Evolutionary conservation across 1,140 invertebrate species (phyloP), one percentile per base, ranked within the genome.

Genomic region (Physella acuta): DNA sequence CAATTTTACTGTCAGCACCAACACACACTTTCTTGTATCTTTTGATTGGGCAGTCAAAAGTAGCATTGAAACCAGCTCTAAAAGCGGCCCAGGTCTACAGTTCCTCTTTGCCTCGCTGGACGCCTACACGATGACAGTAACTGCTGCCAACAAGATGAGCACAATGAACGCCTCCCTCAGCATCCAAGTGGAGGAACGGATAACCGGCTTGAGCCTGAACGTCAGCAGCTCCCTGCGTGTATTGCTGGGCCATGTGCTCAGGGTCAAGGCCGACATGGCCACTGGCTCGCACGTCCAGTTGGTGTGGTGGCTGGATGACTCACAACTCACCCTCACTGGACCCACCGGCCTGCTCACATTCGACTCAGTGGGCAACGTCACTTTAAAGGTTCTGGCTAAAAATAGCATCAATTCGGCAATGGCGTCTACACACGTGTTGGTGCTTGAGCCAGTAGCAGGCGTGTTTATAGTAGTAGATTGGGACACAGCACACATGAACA

Each of bases 71-170:
- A 30, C 34, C 17, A 20, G 3, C 17, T 62, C 14, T 26, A 49
- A 49, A 4, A 33, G 30, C 1, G 56, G 62, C 20, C 26, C 24
- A 24, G 61, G 26, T 1, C 52, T 71, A 14, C 65, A 37, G 3
- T 68, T 76, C 69, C 49, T 39, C 17, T 78, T 75, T 33, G 28
- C 36, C 3, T 20, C 53, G 16, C 24, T 59, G 55, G 75, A 55
- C 0, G 37, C 31, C 14, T 76, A 76, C 55, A 58, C 56, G 14
- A 66, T 76, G 0, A 34, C n/a, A 3, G 36, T 78, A 1, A 74
- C 31, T 62, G 79, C 74, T 1, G 59, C 51, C 17, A 81, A 79
- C 55, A 64, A 69, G 14, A 71, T 81, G 11, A 77, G 74, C 34
- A 44, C 17, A 1, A 33, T 68, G 8, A 69, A 36, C 5, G 64